Percentiles rank a stretch among this genome's conserved stretches.
These are phyloP conservation scores for Oligia fasciuncula DNA, from an alignment of 2,888 invertebrate genomes.

Conservation along the genomic window DNA sequence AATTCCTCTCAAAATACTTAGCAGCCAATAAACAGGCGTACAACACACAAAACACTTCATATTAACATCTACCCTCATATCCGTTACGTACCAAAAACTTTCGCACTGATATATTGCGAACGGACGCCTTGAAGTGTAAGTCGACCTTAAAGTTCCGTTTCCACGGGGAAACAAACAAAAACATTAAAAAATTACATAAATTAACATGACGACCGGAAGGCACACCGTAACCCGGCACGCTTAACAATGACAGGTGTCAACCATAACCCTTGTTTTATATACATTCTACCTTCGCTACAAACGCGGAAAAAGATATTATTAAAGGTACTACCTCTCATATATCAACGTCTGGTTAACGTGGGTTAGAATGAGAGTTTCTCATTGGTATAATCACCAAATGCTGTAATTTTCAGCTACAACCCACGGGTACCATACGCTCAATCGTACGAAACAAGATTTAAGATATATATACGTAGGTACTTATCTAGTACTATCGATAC, in stretches of 20 bases:
- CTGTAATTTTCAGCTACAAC: no score
- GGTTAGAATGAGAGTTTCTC: constrained; percentile 1
- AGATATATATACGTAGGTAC: no score
- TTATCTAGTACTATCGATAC: no score
- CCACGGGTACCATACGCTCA: no score
- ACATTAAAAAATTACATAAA: no score
- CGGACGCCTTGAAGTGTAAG: constrained; percentile 28
- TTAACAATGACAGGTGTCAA: constrained; percentile 60
- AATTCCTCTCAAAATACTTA: constrained; percentile 19
- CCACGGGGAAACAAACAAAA: no score
- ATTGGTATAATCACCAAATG: no score
- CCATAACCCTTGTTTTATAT: constrained; percentile 34
- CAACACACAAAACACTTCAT: constrained; percentile 17
- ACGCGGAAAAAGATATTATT: constrained; percentile 47
- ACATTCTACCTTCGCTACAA: constrained; percentile 13
- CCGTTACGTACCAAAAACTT: constrained; percentile 29
- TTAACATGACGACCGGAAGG: no score
- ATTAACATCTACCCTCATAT: constrained; percentile 24
- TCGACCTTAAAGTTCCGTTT: no score
- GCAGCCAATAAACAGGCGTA: neutral
- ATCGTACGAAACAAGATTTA: no score
- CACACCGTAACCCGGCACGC: constrained; percentile 1
- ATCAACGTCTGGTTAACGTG: constrained; percentile 54
- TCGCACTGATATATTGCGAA: constrained; percentile 13
- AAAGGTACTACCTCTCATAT: constrained; percentile 46